phyloP scores from a whole-genome alignment of 2,888 invertebrate species.

The Anorthoa munda region DNA sequence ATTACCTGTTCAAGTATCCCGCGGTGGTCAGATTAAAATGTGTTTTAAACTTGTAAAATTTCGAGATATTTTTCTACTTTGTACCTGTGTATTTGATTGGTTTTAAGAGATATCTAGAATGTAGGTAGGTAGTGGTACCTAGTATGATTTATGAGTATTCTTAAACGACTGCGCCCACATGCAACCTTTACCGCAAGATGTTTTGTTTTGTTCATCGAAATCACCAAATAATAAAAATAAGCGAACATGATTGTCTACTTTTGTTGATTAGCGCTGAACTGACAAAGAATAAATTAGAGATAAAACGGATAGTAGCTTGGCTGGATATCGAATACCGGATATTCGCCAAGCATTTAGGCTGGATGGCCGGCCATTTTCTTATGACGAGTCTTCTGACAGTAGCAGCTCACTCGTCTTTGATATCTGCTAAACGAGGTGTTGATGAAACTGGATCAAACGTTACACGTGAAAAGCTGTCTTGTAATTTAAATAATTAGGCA shows the following conservation, averaged over 20 bases:
- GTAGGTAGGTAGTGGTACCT: conserved; percentile 10
- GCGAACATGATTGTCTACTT: background rate
- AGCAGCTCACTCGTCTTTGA: no score
- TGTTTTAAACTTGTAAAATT: conserved; percentile 4
- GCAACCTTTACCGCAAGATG: conserved; percentile 20
- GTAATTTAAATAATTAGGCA: no score
- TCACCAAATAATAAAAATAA: conserved; percentile 16
- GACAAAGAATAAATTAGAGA: background rate
- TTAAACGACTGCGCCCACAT: conserved; percentile 44
- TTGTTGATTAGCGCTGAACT: background rate
- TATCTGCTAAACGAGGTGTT: no score
- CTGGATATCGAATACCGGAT: no score
- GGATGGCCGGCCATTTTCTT: no score
- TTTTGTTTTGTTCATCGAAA: conserved; percentile 26
- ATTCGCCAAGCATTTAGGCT: no score
- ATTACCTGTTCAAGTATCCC: conserved; percentile 30
- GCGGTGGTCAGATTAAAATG: background rate
- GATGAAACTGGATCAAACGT: no score
- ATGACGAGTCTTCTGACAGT: no score
- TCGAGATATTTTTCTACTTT: conserved; percentile 1
- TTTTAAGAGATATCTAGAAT: background rate
- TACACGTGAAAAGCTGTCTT: no score
- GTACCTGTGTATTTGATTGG: conserved; percentile 6
- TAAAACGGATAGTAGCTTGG: no score
- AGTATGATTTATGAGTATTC: conserved; percentile 23